These are phyloP conservation scores for Eulimnadia texana DNA, from an alignment of 1,140 invertebrate genomes.

Conservation along the genomic window DNA sequence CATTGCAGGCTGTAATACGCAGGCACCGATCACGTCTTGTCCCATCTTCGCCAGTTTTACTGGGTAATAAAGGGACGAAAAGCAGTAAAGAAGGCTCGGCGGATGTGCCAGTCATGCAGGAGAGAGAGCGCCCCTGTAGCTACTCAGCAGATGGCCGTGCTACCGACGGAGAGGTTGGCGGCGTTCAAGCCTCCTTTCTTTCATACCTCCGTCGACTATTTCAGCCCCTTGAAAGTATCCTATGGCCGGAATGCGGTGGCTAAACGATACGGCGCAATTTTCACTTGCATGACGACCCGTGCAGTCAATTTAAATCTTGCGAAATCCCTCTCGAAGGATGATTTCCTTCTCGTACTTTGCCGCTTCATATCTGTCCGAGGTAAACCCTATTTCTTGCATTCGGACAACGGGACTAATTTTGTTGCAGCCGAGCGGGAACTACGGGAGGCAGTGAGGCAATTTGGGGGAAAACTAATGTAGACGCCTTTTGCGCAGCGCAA, in stretches of 20 bases:
- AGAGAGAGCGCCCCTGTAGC: neutral
- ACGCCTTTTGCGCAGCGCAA: conserved; percentile 16
- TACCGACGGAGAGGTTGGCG: neutral
- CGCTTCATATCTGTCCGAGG: conserved; percentile 29
- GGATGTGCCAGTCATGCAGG: neutral
- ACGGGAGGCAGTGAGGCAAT: conserved; percentile 20
- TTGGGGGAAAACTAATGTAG: conserved; percentile 24
- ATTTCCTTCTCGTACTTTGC: conserved; percentile 27
- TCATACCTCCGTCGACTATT: neutral
- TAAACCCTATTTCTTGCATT: no score
- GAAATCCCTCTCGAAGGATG: conserved; percentile 25
- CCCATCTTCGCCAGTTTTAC: neutral
- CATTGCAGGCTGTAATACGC: neutral
- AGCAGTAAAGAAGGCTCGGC: neutral
- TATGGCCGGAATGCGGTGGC: neutral
- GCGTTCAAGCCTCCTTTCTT: neutral
- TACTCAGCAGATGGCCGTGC: neutral
- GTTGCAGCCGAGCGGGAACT: conserved; percentile 20
- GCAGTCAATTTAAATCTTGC: conserved; percentile 24
- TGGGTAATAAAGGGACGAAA: neutral
- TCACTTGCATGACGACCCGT: conserved; percentile 2
- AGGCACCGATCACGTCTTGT: neutral
- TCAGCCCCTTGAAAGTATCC: neutral
- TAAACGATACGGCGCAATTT: conserved; percentile 13
- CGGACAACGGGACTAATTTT: conserved; percentile 31